Conservation (phyloP, 2,797 vertebrate species). For the Petrocephalus sullivani region DNA sequence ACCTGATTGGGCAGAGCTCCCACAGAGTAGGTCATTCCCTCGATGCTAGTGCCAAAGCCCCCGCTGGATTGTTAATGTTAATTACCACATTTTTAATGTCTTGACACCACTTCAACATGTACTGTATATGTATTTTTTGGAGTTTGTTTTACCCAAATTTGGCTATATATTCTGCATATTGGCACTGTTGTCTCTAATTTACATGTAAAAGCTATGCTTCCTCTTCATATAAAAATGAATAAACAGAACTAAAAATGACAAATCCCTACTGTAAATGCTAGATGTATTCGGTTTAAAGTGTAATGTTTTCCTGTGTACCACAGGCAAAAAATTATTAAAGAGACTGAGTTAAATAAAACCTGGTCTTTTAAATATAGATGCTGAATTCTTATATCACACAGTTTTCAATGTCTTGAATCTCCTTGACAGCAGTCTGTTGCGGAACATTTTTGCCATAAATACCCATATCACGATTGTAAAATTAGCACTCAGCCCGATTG, state of each 20-base stretch:
- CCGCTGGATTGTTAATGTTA: background rate
- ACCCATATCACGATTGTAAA: background rate
- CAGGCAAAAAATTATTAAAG: background rate
- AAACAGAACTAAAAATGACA: too few relatives aligned
- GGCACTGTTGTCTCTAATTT: background rate
- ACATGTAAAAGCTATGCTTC: background rate
- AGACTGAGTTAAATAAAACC: background rate
- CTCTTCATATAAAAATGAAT: background rate
- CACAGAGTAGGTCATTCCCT: background rate
- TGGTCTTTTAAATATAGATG: background rate
- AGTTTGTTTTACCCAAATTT: background rate
- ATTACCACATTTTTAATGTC: background rate
- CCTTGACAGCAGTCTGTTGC: background rate
- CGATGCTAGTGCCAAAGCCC: background rate
- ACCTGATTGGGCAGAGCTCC: background rate
- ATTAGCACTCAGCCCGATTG: background rate
- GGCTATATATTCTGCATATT: background rate
- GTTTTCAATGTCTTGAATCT: background rate
- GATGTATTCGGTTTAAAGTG: background rate
- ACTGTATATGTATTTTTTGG: background rate
- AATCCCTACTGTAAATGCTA: background rate
- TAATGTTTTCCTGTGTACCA: background rate
- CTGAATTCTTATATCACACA: background rate
- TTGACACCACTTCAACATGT: background rate
- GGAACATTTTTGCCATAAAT: background rate